Base-by-base conservation (phyloP, 2,113 vertebrate genomes). In the Siniperca knerii region DNA sequence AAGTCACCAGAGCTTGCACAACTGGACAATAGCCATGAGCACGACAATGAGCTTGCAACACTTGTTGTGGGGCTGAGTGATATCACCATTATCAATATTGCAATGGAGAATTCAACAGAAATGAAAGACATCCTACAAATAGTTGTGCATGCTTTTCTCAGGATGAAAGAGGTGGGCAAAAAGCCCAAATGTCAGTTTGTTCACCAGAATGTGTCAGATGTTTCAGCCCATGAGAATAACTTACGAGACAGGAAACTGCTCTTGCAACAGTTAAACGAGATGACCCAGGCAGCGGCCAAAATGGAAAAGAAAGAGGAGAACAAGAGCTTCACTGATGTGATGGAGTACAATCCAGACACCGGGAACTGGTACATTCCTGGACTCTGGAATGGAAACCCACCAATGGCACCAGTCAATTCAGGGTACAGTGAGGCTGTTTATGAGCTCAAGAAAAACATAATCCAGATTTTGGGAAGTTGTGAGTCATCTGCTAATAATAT, bases 1-100 rank as follows among this genome's bases (percentile, higher is more conserved):
- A 94, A 92, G 81, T 93, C 94, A 10, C 87, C 91, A 58, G 93
- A 95, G 61, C 87, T 93, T 20, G 84, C 91, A 74, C 87, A 93
- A 60, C 82, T 92, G 1, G 88, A 93, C 62, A 82, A 93, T 9
- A 93, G 93, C 57, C 8, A 85, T 48, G 93, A 94, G 64, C 96
- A 96, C 21, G 96, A 97, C 84, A 96, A 94, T 67, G 96, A 96
- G 62, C 89, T 97, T 46, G 96, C 96, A 60, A 96, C 96, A 0
- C 76, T 96, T 64, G 95, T 96, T 2, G 87, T 97, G 54, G 96
- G 96, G 18, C 68, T 97, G 62, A 96, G 96, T 86, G 95, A 96
- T 0, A 77, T 97, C 75, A 94, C 94, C 0, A 94, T 97, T 29
- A 90, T 97, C 1, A 97, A 97, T 46, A 77, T 97, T 73, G 79